These are phyloP conservation scores for Zonotrichia albicollis DNA, from an alignment of 2,797 vertebrate genomes.

Conservation along the genomic window DNA sequence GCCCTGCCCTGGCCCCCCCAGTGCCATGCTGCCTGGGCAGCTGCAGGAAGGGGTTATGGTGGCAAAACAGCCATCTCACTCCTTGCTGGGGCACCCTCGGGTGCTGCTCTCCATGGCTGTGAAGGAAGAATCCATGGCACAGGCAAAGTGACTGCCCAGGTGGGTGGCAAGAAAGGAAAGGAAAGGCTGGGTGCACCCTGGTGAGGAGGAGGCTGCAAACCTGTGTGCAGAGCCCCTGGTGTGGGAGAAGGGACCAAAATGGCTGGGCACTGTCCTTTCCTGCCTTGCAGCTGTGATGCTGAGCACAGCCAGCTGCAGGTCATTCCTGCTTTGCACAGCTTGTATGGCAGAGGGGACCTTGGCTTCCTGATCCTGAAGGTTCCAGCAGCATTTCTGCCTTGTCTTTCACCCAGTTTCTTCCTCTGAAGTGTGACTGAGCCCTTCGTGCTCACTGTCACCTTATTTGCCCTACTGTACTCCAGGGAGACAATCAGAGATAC, in stretches of 20 bases:
- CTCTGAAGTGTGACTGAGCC: neutral
- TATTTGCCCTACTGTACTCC: neutral
- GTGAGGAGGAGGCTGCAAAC: neutral
- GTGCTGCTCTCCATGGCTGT: neutral
- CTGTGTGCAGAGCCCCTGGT: neutral
- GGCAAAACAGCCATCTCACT: neutral
- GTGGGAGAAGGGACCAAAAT: neutral
- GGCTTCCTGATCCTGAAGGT: neutral
- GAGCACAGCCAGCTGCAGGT: accelerated
- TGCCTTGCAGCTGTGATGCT: accelerated
- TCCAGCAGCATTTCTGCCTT: neutral
- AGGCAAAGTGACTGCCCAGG: accelerated
- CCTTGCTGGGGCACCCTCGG: neutral
- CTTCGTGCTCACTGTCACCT: neutral
- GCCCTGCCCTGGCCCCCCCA: neutral
- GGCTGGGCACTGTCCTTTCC: neutral
- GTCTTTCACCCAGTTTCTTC: neutral
- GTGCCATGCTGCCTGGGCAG: neutral
- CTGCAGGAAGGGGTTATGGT: neutral
- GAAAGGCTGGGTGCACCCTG: neutral
- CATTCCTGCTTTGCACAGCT: neutral
- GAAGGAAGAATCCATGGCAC: neutral
- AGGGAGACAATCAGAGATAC: neutral
- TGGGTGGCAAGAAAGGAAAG: neutral
- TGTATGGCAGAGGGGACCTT: neutral